These are phyloP conservation scores for Mesochorus sp. DNA, from an alignment of 2,888 invertebrate genomes.

Conservation along the genomic window DNA sequence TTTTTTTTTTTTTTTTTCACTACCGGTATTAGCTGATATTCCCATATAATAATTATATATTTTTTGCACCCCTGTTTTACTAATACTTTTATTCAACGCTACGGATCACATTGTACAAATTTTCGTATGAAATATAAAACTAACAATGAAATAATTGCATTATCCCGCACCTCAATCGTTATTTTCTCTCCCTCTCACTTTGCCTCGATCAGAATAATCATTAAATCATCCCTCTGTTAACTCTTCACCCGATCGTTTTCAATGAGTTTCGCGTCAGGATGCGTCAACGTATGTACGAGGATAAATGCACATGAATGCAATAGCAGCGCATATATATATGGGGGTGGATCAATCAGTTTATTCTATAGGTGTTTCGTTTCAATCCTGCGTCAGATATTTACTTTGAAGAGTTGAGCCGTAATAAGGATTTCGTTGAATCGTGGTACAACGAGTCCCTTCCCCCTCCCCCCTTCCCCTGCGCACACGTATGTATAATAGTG, in stretches of 20 bases:
- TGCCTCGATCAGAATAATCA: slow-evolving; percentile 1
- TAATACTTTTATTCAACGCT: too few relatives aligned
- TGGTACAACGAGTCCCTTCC: slow-evolving; percentile 16
- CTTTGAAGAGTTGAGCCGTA: slow-evolving; percentile 57
- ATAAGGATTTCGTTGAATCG: slow-evolving; percentile 56
- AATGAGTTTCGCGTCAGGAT: slow-evolving; percentile 11
- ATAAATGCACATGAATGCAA: background rate
- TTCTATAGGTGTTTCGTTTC: background rate
- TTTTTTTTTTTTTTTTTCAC: too few relatives aligned
- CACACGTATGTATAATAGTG: background rate
- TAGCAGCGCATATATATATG: background rate
- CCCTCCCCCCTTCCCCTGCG: background rate
- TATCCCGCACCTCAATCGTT: too few relatives aligned
- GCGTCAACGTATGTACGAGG: background rate
- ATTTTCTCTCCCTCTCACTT: too few relatives aligned
- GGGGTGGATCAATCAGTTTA: slow-evolving; percentile 30
- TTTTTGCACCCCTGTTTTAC: too few relatives aligned
- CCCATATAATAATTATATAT: too few relatives aligned
- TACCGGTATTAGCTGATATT: too few relatives aligned
- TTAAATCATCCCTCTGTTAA: slow-evolving; percentile 16
- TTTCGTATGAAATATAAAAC: too few relatives aligned
- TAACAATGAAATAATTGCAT: too few relatives aligned
- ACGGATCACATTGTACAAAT: too few relatives aligned
- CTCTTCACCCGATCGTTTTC: background rate
- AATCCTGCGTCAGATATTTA: slow-evolving; percentile 34